Percentiles rank a stretch among this genome's conserved stretches.
phyloP scores from a whole-genome alignment of 1,140 invertebrate genomes.

The Branchinecta lindahli region DNA sequence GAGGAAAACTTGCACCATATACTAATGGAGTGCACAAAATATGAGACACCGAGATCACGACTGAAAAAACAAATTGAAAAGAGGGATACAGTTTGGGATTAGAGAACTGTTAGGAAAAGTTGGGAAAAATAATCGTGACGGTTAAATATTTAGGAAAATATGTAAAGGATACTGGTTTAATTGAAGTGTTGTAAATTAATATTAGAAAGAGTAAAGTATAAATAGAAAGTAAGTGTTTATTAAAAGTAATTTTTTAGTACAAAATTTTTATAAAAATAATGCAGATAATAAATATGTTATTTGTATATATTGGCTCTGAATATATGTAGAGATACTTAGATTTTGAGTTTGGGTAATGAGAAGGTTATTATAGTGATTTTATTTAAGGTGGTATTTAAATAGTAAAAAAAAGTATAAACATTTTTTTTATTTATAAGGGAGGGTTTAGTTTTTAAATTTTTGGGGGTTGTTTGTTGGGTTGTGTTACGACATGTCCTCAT shows the following conservation, averaged over 20 bases:
- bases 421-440: neutral
- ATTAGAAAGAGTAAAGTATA: neutral
- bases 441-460: neutral
- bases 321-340: no score
- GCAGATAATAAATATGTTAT: neutral
- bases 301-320: no score
- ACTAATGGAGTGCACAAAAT: neutral
- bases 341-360: no score
- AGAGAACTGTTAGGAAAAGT: slow-evolving; percentile 9
- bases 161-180: slow-evolving; percentile 5
- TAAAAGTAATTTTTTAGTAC: neutral
- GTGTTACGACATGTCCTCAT: neutral
- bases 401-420: neutral
- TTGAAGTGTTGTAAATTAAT: neutral
- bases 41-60: neutral
- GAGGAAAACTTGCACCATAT: no score
- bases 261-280: neutral
- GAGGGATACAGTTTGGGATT: slow-evolving; percentile 4
- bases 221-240: neutral
- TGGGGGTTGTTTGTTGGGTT: neutral
- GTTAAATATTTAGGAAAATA: slow-evolving; percentile 6
- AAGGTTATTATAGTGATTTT: no score
- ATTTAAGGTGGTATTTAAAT: neutral
- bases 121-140: neutral
- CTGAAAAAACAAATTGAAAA: slow-evolving; percentile 1